Evolutionary conservation across 1,140 invertebrate species (phyloP).

Genomic region (Cherax quadricarinatus): DNA sequence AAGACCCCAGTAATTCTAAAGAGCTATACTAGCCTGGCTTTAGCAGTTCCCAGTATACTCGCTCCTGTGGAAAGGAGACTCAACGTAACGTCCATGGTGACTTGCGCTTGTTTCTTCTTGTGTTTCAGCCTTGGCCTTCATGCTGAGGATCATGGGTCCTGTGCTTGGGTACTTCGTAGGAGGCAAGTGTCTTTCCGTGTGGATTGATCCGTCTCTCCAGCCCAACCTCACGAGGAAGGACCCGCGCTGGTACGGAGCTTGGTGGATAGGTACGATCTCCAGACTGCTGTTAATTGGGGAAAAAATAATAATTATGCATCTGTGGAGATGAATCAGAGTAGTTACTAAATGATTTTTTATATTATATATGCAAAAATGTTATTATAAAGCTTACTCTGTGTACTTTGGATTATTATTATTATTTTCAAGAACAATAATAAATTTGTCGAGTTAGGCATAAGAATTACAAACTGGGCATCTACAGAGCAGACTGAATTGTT

Average conservation of each 20-base stretch:
- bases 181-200: conserved; percentile 47
- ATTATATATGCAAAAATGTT: background rate
- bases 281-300: too few species aligned
- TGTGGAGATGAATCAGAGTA: background rate
- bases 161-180: conserved; percentile 58
- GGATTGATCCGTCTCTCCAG: conserved; percentile 29
- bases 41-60: too few species aligned
- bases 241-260: conserved; percentile 76
- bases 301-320: background rate
- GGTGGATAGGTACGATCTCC: conserved; percentile 75
- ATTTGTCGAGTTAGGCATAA: too few species aligned
- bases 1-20: too few species aligned
- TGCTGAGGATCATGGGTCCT: conserved; percentile 59
- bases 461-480: too few species aligned
- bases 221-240: conserved; percentile 73
- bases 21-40: too few species aligned
- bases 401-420: too few species aligned
- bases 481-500: too few species aligned
- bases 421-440: too few species aligned
- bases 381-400: background rate
- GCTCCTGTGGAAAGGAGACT: too few species aligned
- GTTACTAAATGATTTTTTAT: background rate
- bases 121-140: conserved; percentile 12
- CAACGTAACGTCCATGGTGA: too few species aligned
- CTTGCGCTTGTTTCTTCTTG: background rate